phyloP scores from a whole-genome alignment of 2,888 invertebrate species.

The Podotricha telesiphe region DNA sequence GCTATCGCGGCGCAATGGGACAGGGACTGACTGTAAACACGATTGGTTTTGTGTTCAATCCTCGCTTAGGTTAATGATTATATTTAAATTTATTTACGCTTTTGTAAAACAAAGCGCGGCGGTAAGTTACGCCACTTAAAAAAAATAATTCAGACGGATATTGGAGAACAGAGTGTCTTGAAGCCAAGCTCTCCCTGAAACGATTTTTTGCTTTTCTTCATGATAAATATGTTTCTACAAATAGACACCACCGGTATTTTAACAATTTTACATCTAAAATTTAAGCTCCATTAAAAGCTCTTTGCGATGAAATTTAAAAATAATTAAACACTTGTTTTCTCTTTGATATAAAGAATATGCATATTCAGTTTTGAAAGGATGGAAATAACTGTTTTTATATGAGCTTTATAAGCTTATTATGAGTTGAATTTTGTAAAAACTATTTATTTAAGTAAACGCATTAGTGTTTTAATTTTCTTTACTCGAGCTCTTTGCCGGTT shows the following conservation, averaged over 20 bases:
- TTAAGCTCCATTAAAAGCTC: neutral
- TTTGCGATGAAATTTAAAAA: neutral
- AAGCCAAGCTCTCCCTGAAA: too few species aligned
- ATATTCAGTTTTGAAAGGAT: constrained; percentile 8
- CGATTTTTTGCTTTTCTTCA: neutral
- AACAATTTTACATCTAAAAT: neutral
- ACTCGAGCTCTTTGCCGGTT: neutral
- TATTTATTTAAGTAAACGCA: neutral
- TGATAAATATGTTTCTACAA: neutral
- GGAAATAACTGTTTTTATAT: neutral
- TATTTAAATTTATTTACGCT: too few species aligned
- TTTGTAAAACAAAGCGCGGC: too few species aligned
- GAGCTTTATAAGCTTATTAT: constrained; percentile 1
- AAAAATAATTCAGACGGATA: too few species aligned
- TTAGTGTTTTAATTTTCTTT: neutral
- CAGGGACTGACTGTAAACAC: too few species aligned
- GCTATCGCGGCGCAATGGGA: too few species aligned
- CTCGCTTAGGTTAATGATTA: too few species aligned
- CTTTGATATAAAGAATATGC: neutral
- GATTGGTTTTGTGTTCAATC: too few species aligned
- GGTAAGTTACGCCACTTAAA: too few species aligned
- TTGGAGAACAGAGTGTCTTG: neutral
- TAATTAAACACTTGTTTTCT: neutral
- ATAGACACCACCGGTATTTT: neutral
- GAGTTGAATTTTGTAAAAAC: neutral